Evolutionary conservation across 2,113 vertebrate species (phyloP).

Genomic region (Antechinus flavipes): DNA sequence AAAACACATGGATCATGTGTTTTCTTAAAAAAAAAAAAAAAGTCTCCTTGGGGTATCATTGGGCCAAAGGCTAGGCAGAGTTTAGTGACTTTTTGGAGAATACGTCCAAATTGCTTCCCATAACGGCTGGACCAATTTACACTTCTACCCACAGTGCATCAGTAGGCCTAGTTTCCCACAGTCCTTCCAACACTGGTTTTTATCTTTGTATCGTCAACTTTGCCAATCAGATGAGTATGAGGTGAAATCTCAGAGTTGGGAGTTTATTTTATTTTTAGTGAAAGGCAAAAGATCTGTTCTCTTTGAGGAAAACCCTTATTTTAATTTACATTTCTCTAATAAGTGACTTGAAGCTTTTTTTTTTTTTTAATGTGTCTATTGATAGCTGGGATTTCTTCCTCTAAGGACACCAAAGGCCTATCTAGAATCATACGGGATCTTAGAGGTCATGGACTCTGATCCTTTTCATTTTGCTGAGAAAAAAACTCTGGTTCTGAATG

Average conservation of each 20-base stretch:
- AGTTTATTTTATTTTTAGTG: background rate
- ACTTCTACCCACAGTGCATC: background rate
- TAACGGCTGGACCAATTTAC: background rate
- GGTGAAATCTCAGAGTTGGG: background rate
- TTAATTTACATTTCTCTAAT: background rate
- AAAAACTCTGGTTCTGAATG: background rate
- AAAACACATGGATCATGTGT: background rate
- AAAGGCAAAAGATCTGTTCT: background rate
- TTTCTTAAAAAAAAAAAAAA: background rate
- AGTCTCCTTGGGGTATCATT: background rate
- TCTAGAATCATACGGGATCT: background rate
- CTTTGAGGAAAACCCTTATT: background rate
- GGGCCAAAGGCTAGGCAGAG: background rate
- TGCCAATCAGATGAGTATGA: background rate
- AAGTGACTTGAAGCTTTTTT: background rate
- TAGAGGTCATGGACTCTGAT: background rate
- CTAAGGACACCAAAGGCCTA: background rate
- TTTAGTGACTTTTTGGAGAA: background rate
- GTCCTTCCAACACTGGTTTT: background rate
- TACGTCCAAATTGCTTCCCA: background rate
- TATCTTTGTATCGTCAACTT: background rate
- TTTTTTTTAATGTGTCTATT: background rate
- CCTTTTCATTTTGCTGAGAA: background rate
- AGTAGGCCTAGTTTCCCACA: background rate
- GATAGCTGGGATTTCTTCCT: background rate